These are phyloP conservation scores for Stomatorhinus ivindoensis DNA, from an alignment of 2,113 vertebrate species.

Conservation along the genomic window DNA sequence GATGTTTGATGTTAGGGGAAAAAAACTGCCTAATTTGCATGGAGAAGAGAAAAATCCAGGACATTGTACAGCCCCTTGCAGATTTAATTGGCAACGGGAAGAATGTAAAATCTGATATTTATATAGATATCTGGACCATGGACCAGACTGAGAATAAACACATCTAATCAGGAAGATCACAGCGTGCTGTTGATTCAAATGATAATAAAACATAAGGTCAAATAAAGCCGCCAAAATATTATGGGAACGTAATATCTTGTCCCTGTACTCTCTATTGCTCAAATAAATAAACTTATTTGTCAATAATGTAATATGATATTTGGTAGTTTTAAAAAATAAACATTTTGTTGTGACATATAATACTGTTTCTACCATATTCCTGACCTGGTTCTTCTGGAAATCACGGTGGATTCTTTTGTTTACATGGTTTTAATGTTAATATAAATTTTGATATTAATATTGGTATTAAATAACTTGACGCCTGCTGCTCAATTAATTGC, in stretches of 20 bases:
- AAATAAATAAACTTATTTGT: background rate
- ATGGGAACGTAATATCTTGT: background rate
- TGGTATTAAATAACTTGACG: background rate
- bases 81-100: background rate
- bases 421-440: background rate
- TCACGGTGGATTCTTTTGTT: background rate
- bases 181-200: background rate
- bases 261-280: background rate
- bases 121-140: background rate
- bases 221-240: background rate
- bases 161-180: background rate
- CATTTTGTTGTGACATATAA: background rate
- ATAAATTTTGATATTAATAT: background rate
- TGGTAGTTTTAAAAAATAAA: background rate
- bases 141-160: background rate
- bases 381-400: background rate
- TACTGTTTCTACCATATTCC: background rate
- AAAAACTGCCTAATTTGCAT: background rate
- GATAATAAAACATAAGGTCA: background rate
- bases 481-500: background rate
- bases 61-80: background rate
- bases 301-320: background rate
- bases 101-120: background rate
- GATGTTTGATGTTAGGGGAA: background rate
- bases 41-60: background rate